Conservation (phyloP, 2,888 invertebrate species). For the Spodoptera littoralis region DNA sequence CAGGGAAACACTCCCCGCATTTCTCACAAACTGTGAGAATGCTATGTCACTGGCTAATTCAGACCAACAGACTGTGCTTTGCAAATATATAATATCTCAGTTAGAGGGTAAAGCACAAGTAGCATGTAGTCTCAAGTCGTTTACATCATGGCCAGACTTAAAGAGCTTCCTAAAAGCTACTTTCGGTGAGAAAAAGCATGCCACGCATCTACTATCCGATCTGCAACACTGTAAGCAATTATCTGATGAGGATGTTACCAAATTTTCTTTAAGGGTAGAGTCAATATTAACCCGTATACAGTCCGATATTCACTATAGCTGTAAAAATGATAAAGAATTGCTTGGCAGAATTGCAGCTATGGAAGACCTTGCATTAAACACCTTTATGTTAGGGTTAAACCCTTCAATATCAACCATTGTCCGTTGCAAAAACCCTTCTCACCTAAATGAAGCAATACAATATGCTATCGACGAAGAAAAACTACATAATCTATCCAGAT, state of each 20-base stretch:
- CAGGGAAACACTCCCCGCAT: background rate
- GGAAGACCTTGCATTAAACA: background rate
- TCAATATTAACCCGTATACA: background rate
- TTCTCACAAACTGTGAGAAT: constrained; percentile 2
- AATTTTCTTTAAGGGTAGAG: background rate
- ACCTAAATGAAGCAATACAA: background rate
- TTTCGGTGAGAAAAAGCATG: constrained; percentile 2
- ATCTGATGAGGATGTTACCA: background rate
- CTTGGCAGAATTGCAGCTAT: constrained; percentile 1
- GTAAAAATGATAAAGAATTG: background rate
- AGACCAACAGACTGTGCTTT: constrained; percentile 1
- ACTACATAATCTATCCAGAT: background rate
- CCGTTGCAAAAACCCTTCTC: background rate
- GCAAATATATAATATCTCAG: constrained; percentile 2
- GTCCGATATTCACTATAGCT: constrained; percentile 1
- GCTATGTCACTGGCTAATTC: background rate
- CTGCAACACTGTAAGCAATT: constrained; percentile 1
- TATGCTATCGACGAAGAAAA: constrained; percentile 3
- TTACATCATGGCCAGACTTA: background rate
- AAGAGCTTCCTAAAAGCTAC: background rate
- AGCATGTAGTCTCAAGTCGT: background rate
- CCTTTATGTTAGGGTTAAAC: constrained; percentile 1
- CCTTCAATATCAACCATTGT: background rate
- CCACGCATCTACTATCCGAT: background rate
- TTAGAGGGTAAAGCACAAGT: constrained; percentile 4